These are phyloP conservation scores for Sturmia bella DNA, from an alignment of 2,888 invertebrate genomes.

Conservation along the genomic window DNA sequence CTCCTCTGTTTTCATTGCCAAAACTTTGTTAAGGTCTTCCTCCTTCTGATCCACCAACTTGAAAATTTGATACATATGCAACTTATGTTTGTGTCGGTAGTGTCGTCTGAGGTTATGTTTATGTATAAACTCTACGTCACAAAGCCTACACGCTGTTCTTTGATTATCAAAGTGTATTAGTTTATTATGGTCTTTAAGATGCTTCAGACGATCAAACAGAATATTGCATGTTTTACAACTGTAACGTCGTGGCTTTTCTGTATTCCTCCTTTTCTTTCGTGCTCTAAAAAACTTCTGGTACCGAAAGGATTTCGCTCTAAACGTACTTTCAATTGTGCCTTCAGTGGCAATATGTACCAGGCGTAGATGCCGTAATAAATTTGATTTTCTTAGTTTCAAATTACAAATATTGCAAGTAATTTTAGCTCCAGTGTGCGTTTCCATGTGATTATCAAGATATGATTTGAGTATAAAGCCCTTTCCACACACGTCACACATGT, in stretches of 20 bases:
- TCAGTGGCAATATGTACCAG: conserved; percentile 40
- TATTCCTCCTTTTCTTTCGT: too few relatives aligned
- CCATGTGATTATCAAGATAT: conserved; percentile 25
- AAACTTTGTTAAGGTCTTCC: conserved; percentile 38
- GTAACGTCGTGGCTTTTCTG: conserved; percentile 19
- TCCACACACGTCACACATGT: conserved; percentile 52
- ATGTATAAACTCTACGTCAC: conserved; percentile 16
- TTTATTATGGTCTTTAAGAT: conserved; percentile 56
- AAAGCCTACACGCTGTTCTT: conserved; percentile 33
- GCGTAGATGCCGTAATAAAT: conserved; percentile 41
- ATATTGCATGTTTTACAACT: conserved; percentile 48
- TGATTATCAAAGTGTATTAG: conserved; percentile 16
- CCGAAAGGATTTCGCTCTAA: conserved; percentile 9
- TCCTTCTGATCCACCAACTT: conserved; percentile 35
- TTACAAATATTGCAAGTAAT: conserved; percentile 56
- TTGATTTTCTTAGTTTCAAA: conserved; percentile 39
- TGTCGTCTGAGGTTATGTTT: conserved; percentile 24
- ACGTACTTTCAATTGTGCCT: conserved; percentile 48
- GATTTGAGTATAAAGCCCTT: conserved; percentile 15
- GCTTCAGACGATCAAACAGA: conserved; percentile 17
- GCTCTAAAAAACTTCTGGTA: conserved; percentile 12
- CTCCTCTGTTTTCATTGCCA: conserved; percentile 10
- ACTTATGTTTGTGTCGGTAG: conserved; percentile 37
- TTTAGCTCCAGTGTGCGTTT: conserved; percentile 40
- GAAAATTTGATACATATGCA: conserved; percentile 28